These are phyloP conservation scores for Ochlodes sylvanus DNA, from an alignment of 2,888 invertebrate species.

Conservation along the genomic window DNA sequence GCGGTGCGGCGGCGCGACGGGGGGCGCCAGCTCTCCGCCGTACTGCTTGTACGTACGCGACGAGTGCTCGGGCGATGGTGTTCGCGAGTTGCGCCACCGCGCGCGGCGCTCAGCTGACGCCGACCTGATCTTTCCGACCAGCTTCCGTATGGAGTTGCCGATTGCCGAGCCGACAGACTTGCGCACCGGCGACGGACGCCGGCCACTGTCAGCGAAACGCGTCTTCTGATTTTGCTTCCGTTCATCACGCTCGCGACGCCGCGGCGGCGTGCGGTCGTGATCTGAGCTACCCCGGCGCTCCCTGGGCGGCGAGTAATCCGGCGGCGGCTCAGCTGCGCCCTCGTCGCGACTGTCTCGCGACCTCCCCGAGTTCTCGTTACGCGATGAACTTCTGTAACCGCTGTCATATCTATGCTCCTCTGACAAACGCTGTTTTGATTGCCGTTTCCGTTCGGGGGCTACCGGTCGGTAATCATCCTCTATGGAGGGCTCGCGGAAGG, in stretches of 20 bases:
- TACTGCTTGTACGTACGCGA: conserved; percentile 81
- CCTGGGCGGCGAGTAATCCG: conserved; percentile 89
- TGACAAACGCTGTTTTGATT: conserved; percentile 81
- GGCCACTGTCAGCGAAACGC: conserved; percentile 84
- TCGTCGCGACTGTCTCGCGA: conserved; percentile 78
- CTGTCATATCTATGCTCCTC: conserved; percentile 84
- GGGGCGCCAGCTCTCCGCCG: conserved; percentile 79
- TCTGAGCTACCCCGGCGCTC: conserved; percentile 76
- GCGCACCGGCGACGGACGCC: conserved; percentile 72
- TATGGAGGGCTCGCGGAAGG: conserved; percentile 80
- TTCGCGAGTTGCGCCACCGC: conserved; percentile 86
- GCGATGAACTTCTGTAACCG: conserved; percentile 84
- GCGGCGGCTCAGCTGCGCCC: conserved; percentile 87
- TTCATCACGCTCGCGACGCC: conserved; percentile 78
- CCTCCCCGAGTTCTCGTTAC: conserved; percentile 81
- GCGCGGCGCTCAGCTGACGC: conserved; percentile 87
- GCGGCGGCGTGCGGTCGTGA: conserved; percentile 73
- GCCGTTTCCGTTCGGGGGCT: conserved; percentile 88
- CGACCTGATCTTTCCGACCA: conserved; percentile 93
- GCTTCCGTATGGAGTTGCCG: conserved; percentile 92
- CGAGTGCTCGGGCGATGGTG: conserved; percentile 86
- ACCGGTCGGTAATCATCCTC: conserved; percentile 83
- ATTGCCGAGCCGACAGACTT: conserved; percentile 86
- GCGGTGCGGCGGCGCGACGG: conserved; percentile 87
- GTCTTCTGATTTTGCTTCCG: conserved; percentile 89